Conservation (phyloP, 2,888 invertebrate genomes). For the Amblyteles armatorius region DNA sequence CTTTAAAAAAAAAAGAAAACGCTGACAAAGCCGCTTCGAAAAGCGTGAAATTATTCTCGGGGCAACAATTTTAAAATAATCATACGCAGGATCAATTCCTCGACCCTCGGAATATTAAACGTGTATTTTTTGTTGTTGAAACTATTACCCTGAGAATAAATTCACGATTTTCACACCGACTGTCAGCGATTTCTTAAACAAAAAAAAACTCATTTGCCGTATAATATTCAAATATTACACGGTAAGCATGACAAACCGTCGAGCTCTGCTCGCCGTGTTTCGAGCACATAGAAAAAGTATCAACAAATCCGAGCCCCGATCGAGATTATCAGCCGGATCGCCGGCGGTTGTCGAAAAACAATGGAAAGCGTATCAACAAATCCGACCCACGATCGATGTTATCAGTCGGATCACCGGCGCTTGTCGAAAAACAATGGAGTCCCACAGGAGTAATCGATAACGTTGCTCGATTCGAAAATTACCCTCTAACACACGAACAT, state of each 20-base stretch:
- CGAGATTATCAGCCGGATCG: background rate
- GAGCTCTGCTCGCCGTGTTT: background rate
- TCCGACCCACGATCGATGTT: background rate
- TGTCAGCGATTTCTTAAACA: background rate
- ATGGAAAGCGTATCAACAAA: conserved; percentile 38
- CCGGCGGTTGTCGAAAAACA: background rate
- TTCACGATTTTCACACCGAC: background rate
- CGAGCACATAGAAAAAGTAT: conserved; percentile 17
- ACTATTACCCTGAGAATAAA: background rate
- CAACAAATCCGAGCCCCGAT: conserved; percentile 28
- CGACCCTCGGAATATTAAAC: too few species aligned
- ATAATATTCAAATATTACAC: background rate
- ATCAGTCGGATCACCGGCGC: background rate
- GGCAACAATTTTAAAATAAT: background rate
- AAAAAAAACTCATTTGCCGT: background rate
- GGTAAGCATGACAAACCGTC: background rate
- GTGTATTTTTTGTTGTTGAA: background rate
- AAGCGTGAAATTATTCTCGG: background rate
- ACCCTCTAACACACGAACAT: background rate
- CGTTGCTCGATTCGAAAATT: background rate
- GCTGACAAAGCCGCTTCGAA: background rate
- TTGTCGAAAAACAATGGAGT: background rate
- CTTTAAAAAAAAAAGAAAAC: background rate
- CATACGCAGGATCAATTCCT: too few species aligned
- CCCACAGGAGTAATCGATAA: background rate